Evolutionary conservation across 2,888 invertebrate species (phyloP).

Genomic region (Allophyes oxyacanthae): DNA sequence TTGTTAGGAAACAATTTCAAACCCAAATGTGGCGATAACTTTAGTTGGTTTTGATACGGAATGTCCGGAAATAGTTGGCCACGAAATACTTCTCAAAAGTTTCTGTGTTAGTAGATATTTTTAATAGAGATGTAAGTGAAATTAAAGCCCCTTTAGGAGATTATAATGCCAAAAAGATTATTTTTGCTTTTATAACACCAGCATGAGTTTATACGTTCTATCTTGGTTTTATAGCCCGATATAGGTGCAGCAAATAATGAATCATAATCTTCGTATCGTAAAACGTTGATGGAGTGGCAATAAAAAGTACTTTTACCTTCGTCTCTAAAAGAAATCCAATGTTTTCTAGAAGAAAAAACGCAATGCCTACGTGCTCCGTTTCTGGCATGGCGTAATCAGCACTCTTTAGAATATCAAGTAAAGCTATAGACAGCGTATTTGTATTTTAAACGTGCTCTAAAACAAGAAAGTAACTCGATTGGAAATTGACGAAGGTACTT

Average conservation of each 20-base stretch:
- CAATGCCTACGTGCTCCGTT: conserved; percentile 62
- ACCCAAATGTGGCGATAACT: background rate
- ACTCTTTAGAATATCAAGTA: conserved; percentile 71
- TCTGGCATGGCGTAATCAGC: conserved; percentile 57
- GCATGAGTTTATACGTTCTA: conserved; percentile 12
- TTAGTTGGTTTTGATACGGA: background rate
- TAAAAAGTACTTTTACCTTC: conserved; percentile 39
- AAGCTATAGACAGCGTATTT: conserved; percentile 61
- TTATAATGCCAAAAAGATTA: conserved; percentile 28
- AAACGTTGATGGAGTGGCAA: conserved; percentile 36
- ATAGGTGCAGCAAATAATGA: conserved; percentile 39
- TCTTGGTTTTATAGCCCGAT: conserved; percentile 33
- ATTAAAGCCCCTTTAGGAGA: conserved; percentile 3
- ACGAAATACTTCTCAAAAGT: background rate
- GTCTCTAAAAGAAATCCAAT: conserved; percentile 50
- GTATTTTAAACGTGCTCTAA: conserved; percentile 61
- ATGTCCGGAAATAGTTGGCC: background rate
- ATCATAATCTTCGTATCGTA: conserved; percentile 37
- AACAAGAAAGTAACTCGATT: conserved; percentile 64
- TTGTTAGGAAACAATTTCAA: background rate
- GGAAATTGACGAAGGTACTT: conserved; percentile 55
- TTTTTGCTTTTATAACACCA: conserved; percentile 39
- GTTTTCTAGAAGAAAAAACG: conserved; percentile 49
- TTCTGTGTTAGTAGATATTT: background rate
- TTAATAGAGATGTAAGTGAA: conserved; percentile 7